phyloP scores from a whole-genome alignment of 2,797 vertebrate species.

The Emys orbicularis region DNA sequence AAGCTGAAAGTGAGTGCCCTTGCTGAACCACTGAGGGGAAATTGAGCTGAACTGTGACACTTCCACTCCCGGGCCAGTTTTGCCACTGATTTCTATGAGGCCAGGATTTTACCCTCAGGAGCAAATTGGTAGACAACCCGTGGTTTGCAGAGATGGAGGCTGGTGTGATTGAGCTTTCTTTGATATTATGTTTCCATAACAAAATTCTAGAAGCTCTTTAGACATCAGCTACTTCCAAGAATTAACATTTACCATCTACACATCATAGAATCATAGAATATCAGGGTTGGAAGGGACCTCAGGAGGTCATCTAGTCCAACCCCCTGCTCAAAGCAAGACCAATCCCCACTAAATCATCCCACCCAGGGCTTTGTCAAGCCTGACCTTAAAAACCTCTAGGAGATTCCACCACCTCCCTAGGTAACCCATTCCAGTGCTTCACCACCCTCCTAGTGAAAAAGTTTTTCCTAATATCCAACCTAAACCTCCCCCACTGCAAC shows the following conservation, averaged over 20 bases:
- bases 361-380: too few relatives aligned
- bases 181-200: not conserved
- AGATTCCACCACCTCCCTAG: too few relatives aligned
- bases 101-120: not conserved
- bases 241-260: not conserved
- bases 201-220: not conserved
- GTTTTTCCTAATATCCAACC: too few relatives aligned
- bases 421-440: too few relatives aligned
- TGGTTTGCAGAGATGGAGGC: not conserved
- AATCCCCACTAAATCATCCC: too few relatives aligned
- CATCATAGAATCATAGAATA: too few relatives aligned
- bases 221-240: not conserved
- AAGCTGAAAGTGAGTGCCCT: not conserved
- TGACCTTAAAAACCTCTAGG: too few relatives aligned
- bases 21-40: not conserved
- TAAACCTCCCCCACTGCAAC: too few relatives aligned
- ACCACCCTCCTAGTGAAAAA: too few relatives aligned
- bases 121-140: not conserved
- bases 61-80: conserved; percentile 8
- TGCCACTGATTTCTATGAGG: not conserved
- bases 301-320: too few relatives aligned
- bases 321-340: too few relatives aligned
- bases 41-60: not conserved
- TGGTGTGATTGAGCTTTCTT: not conserved
- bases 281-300: too few relatives aligned